Evolutionary conservation across 2,888 invertebrate species (phyloP).

Genomic region (Girardia tigrina): DNA sequence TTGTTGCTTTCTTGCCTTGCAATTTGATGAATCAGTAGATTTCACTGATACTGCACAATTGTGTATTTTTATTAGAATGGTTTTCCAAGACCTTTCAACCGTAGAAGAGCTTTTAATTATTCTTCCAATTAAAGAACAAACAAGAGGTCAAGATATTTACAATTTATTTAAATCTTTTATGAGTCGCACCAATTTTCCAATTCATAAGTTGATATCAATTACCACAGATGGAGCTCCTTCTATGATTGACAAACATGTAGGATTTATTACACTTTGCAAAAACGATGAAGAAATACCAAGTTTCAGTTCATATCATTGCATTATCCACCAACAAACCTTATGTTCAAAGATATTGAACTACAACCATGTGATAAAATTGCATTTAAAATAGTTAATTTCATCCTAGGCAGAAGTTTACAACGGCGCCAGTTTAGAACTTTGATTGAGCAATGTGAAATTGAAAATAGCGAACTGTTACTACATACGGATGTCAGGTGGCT

Average conservation of each 20-base stretch:
- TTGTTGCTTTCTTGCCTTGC: background rate
- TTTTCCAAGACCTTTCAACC: background rate
- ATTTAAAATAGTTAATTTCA: background rate
- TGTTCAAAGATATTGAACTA: background rate
- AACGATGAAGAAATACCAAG: background rate
- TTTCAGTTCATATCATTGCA: background rate
- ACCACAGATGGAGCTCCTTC: background rate
- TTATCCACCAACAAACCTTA: slow-evolving; percentile 23
- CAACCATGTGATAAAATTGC: slow-evolving; percentile 7
- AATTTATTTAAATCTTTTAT: slow-evolving; percentile 6
- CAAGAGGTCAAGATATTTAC: slow-evolving; percentile 23
- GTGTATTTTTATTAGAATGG: slow-evolving; percentile 15
- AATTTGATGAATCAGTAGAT: background rate
- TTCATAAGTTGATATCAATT: slow-evolving; percentile 18
- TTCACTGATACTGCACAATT: slow-evolving; percentile 18
- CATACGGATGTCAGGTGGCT: background rate
- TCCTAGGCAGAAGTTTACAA: slow-evolving; percentile 8
- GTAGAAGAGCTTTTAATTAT: background rate
- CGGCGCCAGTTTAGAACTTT: slow-evolving; percentile 23
- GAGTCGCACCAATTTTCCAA: background rate
- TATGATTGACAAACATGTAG: slow-evolving; percentile 3
- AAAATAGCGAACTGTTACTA: slow-evolving; percentile 1
- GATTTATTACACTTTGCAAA: slow-evolving; percentile 10
- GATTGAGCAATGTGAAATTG: slow-evolving; percentile 5
- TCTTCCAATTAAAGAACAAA: slow-evolving; percentile 4